Conservation (phyloP, 2,113 vertebrate genomes). For the Pygoscelis antarcticus region DNA sequence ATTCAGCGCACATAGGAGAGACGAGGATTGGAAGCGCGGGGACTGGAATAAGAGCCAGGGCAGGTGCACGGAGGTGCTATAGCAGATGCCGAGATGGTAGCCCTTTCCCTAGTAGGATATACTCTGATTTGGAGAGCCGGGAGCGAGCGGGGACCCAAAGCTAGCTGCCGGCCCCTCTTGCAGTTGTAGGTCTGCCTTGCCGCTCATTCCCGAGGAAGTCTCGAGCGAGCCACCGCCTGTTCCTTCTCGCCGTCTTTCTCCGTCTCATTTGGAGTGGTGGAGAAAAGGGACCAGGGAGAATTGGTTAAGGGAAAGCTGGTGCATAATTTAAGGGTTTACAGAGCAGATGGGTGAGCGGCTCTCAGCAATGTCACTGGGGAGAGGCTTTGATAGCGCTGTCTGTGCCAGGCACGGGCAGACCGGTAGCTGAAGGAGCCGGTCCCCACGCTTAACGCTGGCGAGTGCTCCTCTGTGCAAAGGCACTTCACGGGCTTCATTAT, state of each 20-base stretch:
- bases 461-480: neutral
- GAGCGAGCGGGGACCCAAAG: neutral
- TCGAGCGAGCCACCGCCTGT: accelerated
- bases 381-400: neutral
- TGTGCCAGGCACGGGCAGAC: neutral
- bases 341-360: neutral
- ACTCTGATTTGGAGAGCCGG: neutral
- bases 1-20: neutral
- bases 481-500: neutral
- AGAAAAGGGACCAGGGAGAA: neutral
- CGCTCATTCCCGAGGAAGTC: neutral
- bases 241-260: neutral
- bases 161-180: neutral
- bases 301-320: neutral
- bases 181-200: neutral
- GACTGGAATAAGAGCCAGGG: neutral
- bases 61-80: neutral
- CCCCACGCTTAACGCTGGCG: accelerated
- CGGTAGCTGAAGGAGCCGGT: accelerated
- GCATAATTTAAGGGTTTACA: neutral
- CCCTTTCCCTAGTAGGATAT: neutral
- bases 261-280: accelerated
- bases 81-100: neutral
- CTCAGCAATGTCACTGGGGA: neutral
- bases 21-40: accelerated